Percentiles rank a stretch among this genome's conserved stretches.
phyloP scores from a whole-genome alignment of 2,797 vertebrate genomes.

The Anomalospiza imberbis region DNA sequence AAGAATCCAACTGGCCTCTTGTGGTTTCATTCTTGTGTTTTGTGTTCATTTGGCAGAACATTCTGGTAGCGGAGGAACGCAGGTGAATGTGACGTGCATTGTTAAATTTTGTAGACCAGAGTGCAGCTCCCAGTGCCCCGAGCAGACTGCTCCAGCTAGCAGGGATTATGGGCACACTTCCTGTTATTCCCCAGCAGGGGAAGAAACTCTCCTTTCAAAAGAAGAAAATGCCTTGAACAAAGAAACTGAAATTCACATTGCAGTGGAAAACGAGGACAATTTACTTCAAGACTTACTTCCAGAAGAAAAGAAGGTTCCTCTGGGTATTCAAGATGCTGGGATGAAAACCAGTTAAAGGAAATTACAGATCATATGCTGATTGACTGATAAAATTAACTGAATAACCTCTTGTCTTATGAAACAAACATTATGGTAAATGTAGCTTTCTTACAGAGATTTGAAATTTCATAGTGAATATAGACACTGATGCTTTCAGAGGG shows the following conservation, averaged over 20 bases:
- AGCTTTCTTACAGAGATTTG: background rate
- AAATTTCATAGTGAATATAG: background rate
- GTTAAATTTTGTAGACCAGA: constrained; percentile 63
- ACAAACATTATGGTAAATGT: background rate
- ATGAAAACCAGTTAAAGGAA: constrained; percentile 51
- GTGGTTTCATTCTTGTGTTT: background rate
- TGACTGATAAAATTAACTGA: background rate
- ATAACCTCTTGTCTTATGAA: background rate
- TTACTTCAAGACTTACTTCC: background rate
- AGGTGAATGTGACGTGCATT: constrained; percentile 70
- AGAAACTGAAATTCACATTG: background rate
- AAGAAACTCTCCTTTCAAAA: constrained; percentile 58
- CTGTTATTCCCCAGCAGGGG: background rate
- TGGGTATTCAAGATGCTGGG: constrained; percentile 31
- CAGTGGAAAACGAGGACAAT: constrained; percentile 20
- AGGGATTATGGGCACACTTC: background rate
- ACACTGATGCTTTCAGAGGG: background rate
- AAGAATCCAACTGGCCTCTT: background rate
- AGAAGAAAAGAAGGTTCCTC: constrained; percentile 51
- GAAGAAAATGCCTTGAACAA: constrained; percentile 52
- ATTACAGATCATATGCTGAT: background rate
- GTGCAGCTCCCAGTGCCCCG: constrained; percentile 29
- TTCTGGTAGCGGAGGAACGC: background rate
- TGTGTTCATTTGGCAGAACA: constrained; percentile 48
- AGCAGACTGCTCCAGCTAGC: background rate